Evolutionary conservation across 2,113 vertebrate species (phyloP), one percentile per base, ranked within the genome.

Genomic region (Lichenostomus cassidix): DNA sequence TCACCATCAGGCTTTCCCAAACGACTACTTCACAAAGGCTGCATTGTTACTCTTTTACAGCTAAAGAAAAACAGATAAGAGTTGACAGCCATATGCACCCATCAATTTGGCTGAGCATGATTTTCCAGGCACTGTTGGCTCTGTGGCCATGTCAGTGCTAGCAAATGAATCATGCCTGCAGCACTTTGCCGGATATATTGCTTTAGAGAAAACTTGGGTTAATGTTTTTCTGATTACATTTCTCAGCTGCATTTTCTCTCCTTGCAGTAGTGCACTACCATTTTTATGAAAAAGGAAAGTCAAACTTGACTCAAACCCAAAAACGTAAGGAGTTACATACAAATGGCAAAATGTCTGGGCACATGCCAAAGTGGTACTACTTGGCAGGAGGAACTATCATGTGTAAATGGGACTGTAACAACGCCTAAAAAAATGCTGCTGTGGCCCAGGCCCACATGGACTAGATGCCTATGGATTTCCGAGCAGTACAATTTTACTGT

Each of bases 381-480:
- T 50, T 76, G 52, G 24, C 3, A 19, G 41, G 35, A 53, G 27
- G 25, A 86, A 39, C 56, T 33, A 14, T 18, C 5, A 16, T 7
- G 27, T 62, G 83, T 20, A 83, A 73, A 77, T 1, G 1, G 7
- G 12, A 28, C 22, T 89, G 80, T 4, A 59, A 77, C 91, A 73
- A 78, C n/a, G 21, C 31, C 46, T 68, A 15, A 9, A 28, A 44
- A 64, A 69, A 65, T 11, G 4, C 65, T 75, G 33, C 11, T 2
- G 2, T 39, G 47, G 9, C 22, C 35, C 65, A 60, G 33, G 8
- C 8, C 4, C 6, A 23, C 1, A 5, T 24, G 53, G 33, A 41
- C 15, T 20, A 67, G 75, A 70, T 20, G n/a, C 3, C n/a, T 0
- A 0, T 13, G 5, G 11, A 46, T 83, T 81, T 46, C 52, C 1